These are phyloP conservation scores for Protomyctophum bolini DNA, from an alignment of 2,113 vertebrate species.

Conservation along the genomic window DNA sequence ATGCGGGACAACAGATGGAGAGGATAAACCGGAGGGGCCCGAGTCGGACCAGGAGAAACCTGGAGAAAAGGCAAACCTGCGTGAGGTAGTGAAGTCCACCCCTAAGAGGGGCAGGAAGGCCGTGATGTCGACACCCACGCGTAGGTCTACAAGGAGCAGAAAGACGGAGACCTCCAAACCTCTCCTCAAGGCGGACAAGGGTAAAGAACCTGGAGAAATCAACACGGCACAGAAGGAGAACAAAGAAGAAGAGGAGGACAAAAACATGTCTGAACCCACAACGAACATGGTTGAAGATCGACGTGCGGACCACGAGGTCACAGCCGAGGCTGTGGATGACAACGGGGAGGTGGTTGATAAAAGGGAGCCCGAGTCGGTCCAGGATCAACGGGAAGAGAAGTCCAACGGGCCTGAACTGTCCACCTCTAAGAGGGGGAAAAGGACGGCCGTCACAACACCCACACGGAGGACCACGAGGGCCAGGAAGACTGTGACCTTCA, in stretches of 20 bases:
- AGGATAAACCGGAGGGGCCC: too few species aligned
- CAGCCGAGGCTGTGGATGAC: slow-evolving; percentile 9
- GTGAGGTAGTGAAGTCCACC: slow-evolving; percentile 34
- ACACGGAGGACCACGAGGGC: slow-evolving; percentile 73
- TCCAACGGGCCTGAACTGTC: background rate
- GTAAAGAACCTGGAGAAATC: background rate
- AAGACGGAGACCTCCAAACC: too few species aligned
- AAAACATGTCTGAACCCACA: slow-evolving; percentile 2
- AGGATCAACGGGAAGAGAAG: background rate
- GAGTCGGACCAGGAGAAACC: slow-evolving; percentile 14
- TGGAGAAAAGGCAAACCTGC: background rate
- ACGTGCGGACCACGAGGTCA: background rate
- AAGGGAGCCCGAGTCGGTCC: background rate
- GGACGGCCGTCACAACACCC: slow-evolving; percentile 60
- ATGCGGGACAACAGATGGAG: too few species aligned
- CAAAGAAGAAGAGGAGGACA: slow-evolving; percentile 7
- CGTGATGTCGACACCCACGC: too few species aligned
- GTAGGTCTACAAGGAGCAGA: too few species aligned
- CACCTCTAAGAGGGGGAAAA: slow-evolving; percentile 29
- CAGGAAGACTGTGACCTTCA: slow-evolving; percentile 65
- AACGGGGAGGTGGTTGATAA: background rate
- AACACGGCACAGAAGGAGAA: slow-evolving; percentile 16
- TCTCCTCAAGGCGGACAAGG: background rate
- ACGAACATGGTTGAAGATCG: background rate
- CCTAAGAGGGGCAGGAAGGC: too few species aligned